Evolutionary conservation across 2,888 invertebrate species (phyloP).

Genomic region (Oxytorus armatus): DNA sequence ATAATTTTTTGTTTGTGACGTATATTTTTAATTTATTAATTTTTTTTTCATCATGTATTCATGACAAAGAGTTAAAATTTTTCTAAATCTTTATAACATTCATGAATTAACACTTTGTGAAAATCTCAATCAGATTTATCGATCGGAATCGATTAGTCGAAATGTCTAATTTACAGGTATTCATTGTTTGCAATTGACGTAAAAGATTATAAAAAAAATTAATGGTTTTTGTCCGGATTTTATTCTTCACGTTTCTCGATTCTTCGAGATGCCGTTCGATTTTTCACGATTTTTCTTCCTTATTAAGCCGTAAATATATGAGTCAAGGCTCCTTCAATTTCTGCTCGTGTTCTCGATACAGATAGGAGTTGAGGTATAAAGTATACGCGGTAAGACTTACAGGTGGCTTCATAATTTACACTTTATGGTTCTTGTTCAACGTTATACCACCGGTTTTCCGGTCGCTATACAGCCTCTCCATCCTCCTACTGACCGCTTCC

Average conservation of each 20-base stretch:
- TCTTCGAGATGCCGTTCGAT: neutral
- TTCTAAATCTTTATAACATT: no score
- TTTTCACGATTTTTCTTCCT: constrained; percentile 14
- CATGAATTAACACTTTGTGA: no score
- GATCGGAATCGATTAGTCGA: no score
- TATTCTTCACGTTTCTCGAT: neutral
- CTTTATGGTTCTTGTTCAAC: constrained; percentile 72
- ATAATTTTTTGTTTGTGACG: no score
- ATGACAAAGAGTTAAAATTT: no score
- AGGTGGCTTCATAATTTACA: constrained; percentile 75
- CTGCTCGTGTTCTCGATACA: constrained; percentile 43
- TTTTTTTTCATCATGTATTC: no score
- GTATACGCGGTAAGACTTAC: constrained; percentile 59
- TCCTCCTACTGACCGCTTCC: constrained; percentile 48
- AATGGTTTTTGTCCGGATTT: no score
- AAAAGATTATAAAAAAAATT: no score
- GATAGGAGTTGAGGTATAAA: constrained; percentile 46
- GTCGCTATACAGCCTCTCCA: constrained; percentile 42
- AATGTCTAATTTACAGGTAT: no score
- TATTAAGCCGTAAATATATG: neutral
- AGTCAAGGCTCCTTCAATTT: constrained; percentile 21
- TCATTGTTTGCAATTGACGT: no score
- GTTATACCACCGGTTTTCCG: constrained; percentile 56
- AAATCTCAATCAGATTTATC: no score
- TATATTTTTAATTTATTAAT: no score